Evolutionary conservation across 2,888 invertebrate genomes (phyloP), one percentile per base, ranked within the genome.

Genomic region (Tetanocera ferruginea): DNA sequence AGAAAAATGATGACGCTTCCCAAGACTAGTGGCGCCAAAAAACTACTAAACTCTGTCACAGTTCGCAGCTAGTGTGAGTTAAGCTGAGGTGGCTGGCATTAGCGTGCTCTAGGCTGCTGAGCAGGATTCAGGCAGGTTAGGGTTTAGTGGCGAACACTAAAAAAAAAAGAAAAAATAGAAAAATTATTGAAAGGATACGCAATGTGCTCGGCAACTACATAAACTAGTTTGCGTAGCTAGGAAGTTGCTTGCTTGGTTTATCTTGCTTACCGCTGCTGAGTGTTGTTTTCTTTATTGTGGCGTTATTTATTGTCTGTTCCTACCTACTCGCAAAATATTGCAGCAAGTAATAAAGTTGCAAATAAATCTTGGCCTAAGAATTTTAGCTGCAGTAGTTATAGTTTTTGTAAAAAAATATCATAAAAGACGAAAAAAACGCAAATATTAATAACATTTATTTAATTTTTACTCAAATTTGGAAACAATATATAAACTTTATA

Each of bases 21-120:
- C 6, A 31, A 74, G 74, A 74, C 51, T 52, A 19, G 28, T 74
- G 74, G 74, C 74, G 74, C 74, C 74, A 49, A 17, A 37, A 25
- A 74, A 64, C 31, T 51, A 64, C 74, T 64, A 74, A 74, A 74
- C 43, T 43, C 43, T 43, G 43, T 43, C 43, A 43, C 11, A 74
- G 64, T n/a, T 34, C n/a, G 17, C n/a, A 51, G 74, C 43, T 17
- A 31, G 23, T 49, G n/a, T n/a, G n/a, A 19, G 34, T 57, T 72
- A 14, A n/a, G n/a, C 37, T 6, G 31, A 31, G 31, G 51, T n/a
- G 70, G 51, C n/a, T 4, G 37, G n/a, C 5, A 19, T 9, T 14
- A 14, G 25, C 6, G 2, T 23, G 11, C 19, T 37, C 34, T 28
- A n/a, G 34, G 64, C 31, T 34, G 34, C 64, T 34, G 28, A 34